phyloP scores from a whole-genome alignment of 2,797 vertebrate genomes.

The Periophthalmus magnuspinnatus region DNA sequence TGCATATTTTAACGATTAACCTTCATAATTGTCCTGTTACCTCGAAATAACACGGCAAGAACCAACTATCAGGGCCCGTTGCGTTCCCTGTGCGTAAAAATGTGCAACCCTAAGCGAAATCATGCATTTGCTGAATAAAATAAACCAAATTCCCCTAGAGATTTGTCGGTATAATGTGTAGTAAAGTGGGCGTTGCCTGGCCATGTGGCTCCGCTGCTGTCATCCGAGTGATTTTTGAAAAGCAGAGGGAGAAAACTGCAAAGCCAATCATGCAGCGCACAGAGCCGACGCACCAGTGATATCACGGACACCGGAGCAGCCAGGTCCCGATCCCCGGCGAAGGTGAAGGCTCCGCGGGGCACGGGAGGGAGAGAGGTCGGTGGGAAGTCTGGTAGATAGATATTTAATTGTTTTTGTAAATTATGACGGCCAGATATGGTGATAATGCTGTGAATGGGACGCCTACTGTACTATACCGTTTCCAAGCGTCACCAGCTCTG shows the following conservation, averaged over 20 bases:
- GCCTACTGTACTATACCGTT: too few relatives aligned
- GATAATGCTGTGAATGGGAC: background rate
- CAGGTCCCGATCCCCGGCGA: conserved; percentile 1
- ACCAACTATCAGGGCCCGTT: too few relatives aligned
- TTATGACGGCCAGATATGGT: background rate
- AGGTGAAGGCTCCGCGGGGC: conserved; percentile 4
- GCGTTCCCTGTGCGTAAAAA: conserved; percentile 2
- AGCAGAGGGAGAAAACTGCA: conserved; percentile 76
- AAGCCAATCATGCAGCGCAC: conserved; percentile 76
- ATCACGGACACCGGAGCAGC: conserved; percentile 43
- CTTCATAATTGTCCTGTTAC: background rate
- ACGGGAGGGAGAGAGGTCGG: background rate
- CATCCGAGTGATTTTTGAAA: conserved; percentile 72
- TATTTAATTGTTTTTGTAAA: too few relatives aligned
- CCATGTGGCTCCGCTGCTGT: conserved; percentile 71
- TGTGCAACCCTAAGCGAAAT: background rate
- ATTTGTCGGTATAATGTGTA: background rate
- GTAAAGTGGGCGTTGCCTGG: conserved; percentile 56
- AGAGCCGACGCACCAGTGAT: conserved; percentile 72
- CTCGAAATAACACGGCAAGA: too few relatives aligned
- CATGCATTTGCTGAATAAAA: too few relatives aligned
- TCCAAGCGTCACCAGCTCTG: background rate
- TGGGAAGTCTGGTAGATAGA: background rate
- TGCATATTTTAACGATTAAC: background rate
- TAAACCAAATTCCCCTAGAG: too few relatives aligned